Evolutionary conservation across 2,797 vertebrate genomes (phyloP).

Genomic region (Hippocampus kuda): DNA sequence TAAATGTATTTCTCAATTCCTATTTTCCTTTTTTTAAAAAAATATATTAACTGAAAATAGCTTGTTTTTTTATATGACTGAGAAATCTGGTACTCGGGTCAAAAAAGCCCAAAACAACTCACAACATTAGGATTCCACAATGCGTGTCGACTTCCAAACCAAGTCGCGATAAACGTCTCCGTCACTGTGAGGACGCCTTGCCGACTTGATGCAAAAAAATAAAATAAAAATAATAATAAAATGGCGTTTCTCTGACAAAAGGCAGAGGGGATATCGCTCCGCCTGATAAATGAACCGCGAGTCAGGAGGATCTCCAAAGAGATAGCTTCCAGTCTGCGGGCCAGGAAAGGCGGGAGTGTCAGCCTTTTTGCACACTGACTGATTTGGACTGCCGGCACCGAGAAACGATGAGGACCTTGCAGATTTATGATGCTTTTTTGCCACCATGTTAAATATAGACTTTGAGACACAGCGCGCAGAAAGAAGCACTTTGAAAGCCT

Average conservation of each 20-base stretch:
- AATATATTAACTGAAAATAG: no score
- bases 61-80: background rate
- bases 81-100: no score
- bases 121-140: background rate
- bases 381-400: slow-evolving; percentile 61
- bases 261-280: slow-evolving; percentile 22
- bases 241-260: slow-evolving; percentile 36
- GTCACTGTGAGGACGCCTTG: background rate
- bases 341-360: slow-evolving; percentile 53
- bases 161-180: background rate
- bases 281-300: slow-evolving; percentile 61
- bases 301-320: slow-evolving; percentile 55
- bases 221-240: no score
- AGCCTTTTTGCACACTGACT: slow-evolving; percentile 60
- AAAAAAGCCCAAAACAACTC: background rate
- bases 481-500: slow-evolving; percentile 53
- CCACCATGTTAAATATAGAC: slow-evolving; percentile 63
- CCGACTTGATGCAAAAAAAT: slow-evolving; percentile 2
- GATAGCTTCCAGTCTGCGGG: slow-evolving; percentile 62
- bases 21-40: no score
- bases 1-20: background rate
- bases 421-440: slow-evolving; percentile 56
- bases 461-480: slow-evolving; percentile 46
- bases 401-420: slow-evolving; percentile 63
- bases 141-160: background rate